Percentiles rank a stretch among this genome's conserved stretches.
phyloP scores from a whole-genome alignment of 2,888 invertebrate genomes.

The Encarsia formosa region DNA sequence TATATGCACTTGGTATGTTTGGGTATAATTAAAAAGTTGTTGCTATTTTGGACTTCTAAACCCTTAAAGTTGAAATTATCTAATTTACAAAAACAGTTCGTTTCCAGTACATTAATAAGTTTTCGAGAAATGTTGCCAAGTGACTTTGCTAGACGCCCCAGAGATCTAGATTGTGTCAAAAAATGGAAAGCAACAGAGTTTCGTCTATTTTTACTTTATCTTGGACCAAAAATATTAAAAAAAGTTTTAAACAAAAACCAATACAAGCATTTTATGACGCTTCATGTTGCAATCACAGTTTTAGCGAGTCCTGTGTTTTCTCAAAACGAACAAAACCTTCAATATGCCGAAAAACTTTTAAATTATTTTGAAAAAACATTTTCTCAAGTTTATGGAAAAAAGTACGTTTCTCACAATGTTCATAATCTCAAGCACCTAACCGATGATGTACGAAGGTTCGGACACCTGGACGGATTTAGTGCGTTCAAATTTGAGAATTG shows the following conservation, averaged over 20 bases:
- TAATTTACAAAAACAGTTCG: too few species aligned
- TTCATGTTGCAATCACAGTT: neutral
- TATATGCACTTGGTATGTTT: conserved; percentile 1
- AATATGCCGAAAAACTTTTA: conserved; percentile 15
- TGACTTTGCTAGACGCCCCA: neutral
- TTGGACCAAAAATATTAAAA: neutral
- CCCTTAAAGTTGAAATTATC: too few species aligned
- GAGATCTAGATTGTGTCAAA: neutral
- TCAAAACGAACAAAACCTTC: neutral
- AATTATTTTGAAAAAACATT: conserved; percentile 13
- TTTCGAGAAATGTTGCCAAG: too few species aligned
- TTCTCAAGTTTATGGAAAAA: conserved; percentile 13
- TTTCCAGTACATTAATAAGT: too few species aligned
- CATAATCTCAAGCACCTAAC: conserved; percentile 18
- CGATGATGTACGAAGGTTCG: conserved; percentile 20
- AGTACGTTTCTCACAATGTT: conserved; percentile 15
- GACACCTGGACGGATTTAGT: conserved; percentile 15
- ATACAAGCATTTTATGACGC: neutral
- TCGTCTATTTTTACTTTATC: neutral
- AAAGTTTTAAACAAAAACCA: neutral
- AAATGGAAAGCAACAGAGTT: neutral
- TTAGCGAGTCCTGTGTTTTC: neutral
- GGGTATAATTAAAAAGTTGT: neutral
- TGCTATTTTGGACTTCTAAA: neutral
- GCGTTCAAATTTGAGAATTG: conserved; percentile 20